Percentiles rank a stretch among this genome's conserved stretches.
Conservation (phyloP, 1,140 invertebrate species). For the Asbolus verrucosus region DNA sequence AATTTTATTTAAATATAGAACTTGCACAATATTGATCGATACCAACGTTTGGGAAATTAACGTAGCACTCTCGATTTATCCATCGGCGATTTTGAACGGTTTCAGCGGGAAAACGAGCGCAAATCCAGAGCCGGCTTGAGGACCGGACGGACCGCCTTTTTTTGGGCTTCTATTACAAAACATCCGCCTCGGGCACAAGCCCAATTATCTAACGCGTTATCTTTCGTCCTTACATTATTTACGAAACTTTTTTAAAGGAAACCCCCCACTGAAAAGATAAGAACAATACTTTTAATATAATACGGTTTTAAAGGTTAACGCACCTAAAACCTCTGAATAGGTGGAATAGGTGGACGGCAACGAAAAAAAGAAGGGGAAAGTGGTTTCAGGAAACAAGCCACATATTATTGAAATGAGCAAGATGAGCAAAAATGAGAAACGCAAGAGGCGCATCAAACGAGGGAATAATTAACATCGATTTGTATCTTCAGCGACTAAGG, state of each 20-base stretch:
- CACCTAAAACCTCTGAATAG: constrained; percentile 4
- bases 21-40: constrained; percentile 33
- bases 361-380: constrained; percentile 18
- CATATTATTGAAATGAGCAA: constrained; percentile 20
- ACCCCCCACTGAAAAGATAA: background rate
- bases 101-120: background rate
- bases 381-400: constrained; percentile 15
- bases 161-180: background rate
- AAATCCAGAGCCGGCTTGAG: background rate
- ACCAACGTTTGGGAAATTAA: background rate
- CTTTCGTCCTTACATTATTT: background rate
- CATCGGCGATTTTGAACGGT: background rate
- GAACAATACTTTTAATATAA: constrained; percentile 13
- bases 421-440: background rate
- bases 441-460: background rate
- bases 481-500: too few relatives aligned
- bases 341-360: constrained; percentile 7
- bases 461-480: too few relatives aligned
- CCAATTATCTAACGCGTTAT: background rate
- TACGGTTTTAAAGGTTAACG: constrained; percentile 13
- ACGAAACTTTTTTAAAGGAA: too few relatives aligned
- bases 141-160: background rate
- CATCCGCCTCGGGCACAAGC: background rate
- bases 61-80: background rate
- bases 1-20: constrained; percentile 40